Conservation (phyloP, 2,888 invertebrate genomes). For the Microdon myrmicae region DNA sequence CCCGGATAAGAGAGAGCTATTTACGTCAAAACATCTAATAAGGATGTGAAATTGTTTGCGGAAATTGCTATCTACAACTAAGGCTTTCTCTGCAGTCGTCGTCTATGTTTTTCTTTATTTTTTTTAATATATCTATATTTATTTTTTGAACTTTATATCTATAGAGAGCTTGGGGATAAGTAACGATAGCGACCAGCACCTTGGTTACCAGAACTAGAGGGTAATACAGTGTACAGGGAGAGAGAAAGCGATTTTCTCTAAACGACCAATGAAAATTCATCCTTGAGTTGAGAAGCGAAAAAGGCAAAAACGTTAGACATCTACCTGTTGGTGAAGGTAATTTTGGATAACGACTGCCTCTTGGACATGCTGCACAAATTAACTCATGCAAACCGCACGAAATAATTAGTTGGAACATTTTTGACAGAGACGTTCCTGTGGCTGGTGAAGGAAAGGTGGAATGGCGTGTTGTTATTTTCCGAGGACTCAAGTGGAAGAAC, state of each 20-base stretch:
- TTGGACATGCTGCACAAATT: conserved; percentile 38
- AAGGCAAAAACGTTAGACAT: conserved; percentile 5
- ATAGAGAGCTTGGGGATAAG: conserved; percentile 21
- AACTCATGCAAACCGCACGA: conserved; percentile 46
- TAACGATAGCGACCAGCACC: conserved; percentile 44
- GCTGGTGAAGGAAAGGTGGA: conserved; percentile 18
- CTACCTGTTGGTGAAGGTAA: conserved; percentile 42
- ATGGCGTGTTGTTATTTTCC: conserved; percentile 11
- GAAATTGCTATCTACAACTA: conserved; percentile 32
- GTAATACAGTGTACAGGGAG: not conserved
- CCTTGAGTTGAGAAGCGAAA: too few species aligned
- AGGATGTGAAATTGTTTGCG: conserved; percentile 40
- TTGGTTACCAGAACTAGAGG: conserved; percentile 32
- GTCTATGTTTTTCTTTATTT: too few species aligned
- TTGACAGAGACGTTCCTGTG: conserved; percentile 39
- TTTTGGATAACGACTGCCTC: conserved; percentile 34
- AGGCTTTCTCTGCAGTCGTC: too few species aligned
- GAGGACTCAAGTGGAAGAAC: conserved; percentile 1
- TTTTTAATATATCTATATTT: too few species aligned
- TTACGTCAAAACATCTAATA: conserved; percentile 49
- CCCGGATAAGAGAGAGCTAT: conserved; percentile 33
- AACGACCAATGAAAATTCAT: conserved; percentile 42
- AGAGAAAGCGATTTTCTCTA: conserved; percentile 30
- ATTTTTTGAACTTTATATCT: conserved; percentile 19
- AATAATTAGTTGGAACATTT: conserved; percentile 41